These are phyloP conservation scores for Eupithecia subumbrata DNA, from an alignment of 2,888 invertebrate species.

Conservation along the genomic window DNA sequence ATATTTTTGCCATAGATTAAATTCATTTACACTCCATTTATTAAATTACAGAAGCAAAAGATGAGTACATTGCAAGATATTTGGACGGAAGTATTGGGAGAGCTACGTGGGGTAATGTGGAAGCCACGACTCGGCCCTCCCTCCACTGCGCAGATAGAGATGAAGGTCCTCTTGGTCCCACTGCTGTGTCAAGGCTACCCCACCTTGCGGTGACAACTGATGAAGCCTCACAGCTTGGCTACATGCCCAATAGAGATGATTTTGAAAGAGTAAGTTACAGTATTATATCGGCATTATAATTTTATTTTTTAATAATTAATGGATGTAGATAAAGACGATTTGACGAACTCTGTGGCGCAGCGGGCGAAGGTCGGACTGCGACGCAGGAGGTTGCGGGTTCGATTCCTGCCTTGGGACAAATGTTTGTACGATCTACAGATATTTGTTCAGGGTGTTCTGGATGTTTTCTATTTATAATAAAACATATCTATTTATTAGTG, in stretches of 20 bases:
- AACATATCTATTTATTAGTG: too few species aligned
- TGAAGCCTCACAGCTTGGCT: slow-evolving; percentile 94
- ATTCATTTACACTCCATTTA: neutral
- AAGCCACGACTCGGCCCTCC: slow-evolving; percentile 88
- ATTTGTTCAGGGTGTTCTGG: too few species aligned
- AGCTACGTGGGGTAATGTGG: slow-evolving; percentile 91
- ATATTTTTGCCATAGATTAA: neutral
- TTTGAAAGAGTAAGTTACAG: slow-evolving; percentile 90
- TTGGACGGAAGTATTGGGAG: slow-evolving; percentile 95
- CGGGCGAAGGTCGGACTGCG: too few species aligned
- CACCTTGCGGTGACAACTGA: slow-evolving; percentile 92
- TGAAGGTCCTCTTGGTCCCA: slow-evolving; percentile 91
- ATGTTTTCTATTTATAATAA: too few species aligned
- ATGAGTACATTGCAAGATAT: slow-evolving; percentile 94
- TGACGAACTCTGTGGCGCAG: too few species aligned
- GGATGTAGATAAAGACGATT: neutral
- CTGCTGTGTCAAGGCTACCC: slow-evolving; percentile 87
- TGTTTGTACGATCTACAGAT: too few species aligned
- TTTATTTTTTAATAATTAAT: neutral
- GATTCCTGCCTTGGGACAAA: too few species aligned
- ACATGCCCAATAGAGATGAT: slow-evolving; percentile 98
- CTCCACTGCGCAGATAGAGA: slow-evolving; percentile 90
- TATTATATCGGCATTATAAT: neutral
- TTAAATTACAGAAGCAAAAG: slow-evolving; percentile 89
- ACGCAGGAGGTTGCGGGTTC: too few species aligned